These are phyloP conservation scores for Nansenia antarctica DNA, from an alignment of 2,113 vertebrate species.

Conservation along the genomic window DNA sequence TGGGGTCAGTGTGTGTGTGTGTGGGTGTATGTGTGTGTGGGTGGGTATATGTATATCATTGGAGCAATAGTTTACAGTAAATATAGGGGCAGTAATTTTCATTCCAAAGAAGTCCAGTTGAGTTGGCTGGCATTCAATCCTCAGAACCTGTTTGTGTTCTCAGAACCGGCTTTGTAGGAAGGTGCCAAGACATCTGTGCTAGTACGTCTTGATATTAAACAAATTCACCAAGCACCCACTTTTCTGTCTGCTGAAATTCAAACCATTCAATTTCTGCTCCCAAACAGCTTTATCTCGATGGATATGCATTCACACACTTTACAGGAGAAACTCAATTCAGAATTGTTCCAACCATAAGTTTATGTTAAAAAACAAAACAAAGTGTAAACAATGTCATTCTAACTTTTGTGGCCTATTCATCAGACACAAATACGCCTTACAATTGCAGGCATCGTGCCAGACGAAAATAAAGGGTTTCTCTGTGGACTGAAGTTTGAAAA, in stretches of 20 bases:
- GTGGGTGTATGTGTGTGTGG: too few species aligned
- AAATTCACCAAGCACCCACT: background rate
- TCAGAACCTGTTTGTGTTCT: too few species aligned
- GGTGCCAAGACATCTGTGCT: too few species aligned
- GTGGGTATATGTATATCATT: too few species aligned
- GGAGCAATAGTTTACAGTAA: too few species aligned
- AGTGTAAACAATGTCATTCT: constrained; percentile 32
- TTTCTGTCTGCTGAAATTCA: background rate
- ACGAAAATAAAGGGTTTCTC: constrained; percentile 1
- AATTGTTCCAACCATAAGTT: constrained; percentile 40
- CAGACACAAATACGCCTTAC: constrained; percentile 31
- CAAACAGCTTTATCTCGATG: constrained; percentile 27
- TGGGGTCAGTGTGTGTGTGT: too few species aligned
- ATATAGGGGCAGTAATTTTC: too few species aligned
- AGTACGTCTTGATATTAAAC: background rate
- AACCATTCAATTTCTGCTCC: constrained; percentile 1
- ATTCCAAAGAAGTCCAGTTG: background rate
- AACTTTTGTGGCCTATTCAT: constrained; percentile 43
- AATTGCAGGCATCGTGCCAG: constrained; percentile 34
- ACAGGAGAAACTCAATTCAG: constrained; percentile 9
- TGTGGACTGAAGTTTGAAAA: constrained; percentile 33
- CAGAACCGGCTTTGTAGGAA: too few species aligned
- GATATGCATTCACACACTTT: background rate
- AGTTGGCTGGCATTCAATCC: background rate
- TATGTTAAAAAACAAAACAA: constrained; percentile 44